A percentile compares a stretch with the other conserved stretches of the same genome.
Conservation (phyloP, 2,113 vertebrate species). For the Hoplias malabaricus region DNA sequence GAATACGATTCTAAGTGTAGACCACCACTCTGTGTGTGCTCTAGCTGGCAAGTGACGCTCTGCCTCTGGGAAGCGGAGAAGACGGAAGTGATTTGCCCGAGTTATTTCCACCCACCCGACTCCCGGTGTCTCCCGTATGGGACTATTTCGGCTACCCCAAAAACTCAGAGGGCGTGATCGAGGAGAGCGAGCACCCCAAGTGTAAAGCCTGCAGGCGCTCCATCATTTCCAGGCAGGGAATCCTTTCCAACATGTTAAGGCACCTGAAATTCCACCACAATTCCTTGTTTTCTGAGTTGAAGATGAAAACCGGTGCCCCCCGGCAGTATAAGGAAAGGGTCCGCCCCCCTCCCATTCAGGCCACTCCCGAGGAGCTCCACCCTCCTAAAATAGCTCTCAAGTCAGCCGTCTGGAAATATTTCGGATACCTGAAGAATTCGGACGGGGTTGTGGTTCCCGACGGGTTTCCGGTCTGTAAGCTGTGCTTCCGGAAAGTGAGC, state of each 20-base stretch:
- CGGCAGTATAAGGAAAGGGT: conserved; percentile 18
- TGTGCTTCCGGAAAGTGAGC: conserved; percentile 39
- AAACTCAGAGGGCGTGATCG: conserved; percentile 9
- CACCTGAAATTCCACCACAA: conserved; percentile 37
- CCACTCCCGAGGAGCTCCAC: conserved; percentile 7
- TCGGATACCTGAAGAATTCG: conserved; percentile 37
- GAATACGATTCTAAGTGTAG: too few relatives aligned
- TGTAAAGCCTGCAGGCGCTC: conserved; percentile 38
- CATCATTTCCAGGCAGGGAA: conserved; percentile 37
- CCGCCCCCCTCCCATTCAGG: conserved; percentile 10
- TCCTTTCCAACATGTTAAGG: conserved; percentile 36
- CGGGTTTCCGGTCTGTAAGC: conserved; percentile 35
- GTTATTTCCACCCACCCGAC: conserved; percentile 20
- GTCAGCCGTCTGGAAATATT: conserved; percentile 36
- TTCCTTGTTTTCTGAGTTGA: conserved; percentile 17
- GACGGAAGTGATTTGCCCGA: conserved; percentile 8
- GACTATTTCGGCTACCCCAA: conserved; percentile 40
- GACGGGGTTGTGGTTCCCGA: conserved; percentile 27
- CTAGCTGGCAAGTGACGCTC: background rate
- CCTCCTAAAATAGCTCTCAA: conserved; percentile 32
- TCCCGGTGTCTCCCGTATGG: conserved; percentile 30
- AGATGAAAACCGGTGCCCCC: conserved; percentile 1
- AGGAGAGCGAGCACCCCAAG: conserved; percentile 32
- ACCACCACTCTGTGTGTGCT: background rate
- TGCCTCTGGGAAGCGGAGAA: background rate